A percentile compares a stretch with the other conserved stretches of the same genome.
These are phyloP conservation scores for Anadara kagoshimensis DNA, from an alignment of 1,140 invertebrate genomes.

Conservation along the genomic window DNA sequence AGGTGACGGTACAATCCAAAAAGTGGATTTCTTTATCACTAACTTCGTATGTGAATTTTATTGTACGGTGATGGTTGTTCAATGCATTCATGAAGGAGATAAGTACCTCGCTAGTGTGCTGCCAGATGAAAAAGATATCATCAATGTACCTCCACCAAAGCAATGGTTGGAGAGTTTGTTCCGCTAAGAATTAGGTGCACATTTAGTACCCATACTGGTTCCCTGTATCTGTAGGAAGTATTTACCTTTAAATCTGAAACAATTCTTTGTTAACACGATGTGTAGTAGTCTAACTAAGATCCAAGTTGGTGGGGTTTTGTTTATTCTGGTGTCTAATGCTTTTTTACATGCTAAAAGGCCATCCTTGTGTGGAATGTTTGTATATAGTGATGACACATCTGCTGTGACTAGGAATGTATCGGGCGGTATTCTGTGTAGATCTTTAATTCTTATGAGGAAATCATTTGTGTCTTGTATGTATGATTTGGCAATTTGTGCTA, in stretches of 20 bases:
- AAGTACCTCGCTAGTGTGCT: conserved; percentile 6
- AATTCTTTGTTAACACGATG: conserved; percentile 1
- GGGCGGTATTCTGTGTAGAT: too few relatives aligned
- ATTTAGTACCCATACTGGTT: background rate
- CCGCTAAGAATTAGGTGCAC: background rate
- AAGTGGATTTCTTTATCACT: background rate
- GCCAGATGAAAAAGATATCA: conserved; percentile 19
- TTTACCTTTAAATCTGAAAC: background rate
- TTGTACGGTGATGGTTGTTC: background rate
- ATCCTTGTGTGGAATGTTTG: too few relatives aligned
- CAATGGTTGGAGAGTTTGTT: background rate
- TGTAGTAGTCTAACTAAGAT: background rate
- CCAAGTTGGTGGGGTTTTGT: too few relatives aligned
- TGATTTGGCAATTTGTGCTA: too few relatives aligned
- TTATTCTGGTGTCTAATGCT: too few relatives aligned
- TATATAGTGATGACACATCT: too few relatives aligned
- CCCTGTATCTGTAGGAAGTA: background rate
- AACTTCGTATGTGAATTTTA: conserved; percentile 2
- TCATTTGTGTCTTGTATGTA: too few relatives aligned
- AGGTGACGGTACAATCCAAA: background rate
- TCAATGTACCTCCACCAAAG: conserved; percentile 15
- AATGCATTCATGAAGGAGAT: background rate
- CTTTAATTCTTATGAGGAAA: too few relatives aligned
- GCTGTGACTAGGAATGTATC: too few relatives aligned
- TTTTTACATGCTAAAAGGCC: too few relatives aligned